phyloP scores from a whole-genome alignment of 2,888 invertebrate genomes.

The Pheosia gnoma region DNA sequence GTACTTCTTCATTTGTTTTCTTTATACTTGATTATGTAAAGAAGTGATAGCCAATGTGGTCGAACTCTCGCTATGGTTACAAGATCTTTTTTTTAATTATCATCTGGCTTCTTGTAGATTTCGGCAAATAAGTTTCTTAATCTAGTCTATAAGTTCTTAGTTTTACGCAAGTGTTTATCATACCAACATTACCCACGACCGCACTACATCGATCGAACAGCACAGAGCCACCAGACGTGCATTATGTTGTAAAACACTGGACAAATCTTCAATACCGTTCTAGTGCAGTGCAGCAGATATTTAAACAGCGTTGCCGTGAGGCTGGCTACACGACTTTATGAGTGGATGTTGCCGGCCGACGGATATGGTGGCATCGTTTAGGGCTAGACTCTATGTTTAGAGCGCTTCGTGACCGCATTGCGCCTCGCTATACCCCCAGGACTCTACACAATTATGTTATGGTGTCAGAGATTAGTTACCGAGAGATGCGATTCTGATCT shows the following conservation, averaged over 20 bases:
- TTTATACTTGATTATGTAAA: too few species aligned
- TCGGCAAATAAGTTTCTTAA: too few species aligned
- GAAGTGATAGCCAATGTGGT: too few species aligned
- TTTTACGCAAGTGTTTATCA: not conserved
- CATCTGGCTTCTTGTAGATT: too few species aligned
- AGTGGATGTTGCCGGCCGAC: slow-evolving; percentile 64
- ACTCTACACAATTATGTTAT: slow-evolving; percentile 77
- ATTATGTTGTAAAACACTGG: slow-evolving; percentile 37
- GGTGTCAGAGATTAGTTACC: slow-evolving; percentile 70
- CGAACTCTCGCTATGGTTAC: too few species aligned
- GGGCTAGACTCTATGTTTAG: slow-evolving; percentile 76
- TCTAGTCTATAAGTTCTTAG: too few species aligned
- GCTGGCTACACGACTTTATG: slow-evolving; percentile 60
- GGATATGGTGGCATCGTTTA: slow-evolving; percentile 80
- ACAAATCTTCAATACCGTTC: slow-evolving; percentile 40
- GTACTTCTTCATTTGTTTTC: too few species aligned
- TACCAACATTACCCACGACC: not conserved
- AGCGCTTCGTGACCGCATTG: slow-evolving; percentile 73
- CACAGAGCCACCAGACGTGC: slow-evolving; percentile 13
- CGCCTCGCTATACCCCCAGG: slow-evolving; percentile 49
- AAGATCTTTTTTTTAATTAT: too few species aligned
- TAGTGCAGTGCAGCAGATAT: slow-evolving; percentile 19
- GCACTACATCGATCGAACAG: not conserved
- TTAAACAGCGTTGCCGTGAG: slow-evolving; percentile 47
- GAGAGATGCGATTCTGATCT: slow-evolving; percentile 56